Base-by-base conservation (phyloP, 2,113 vertebrate species). In the Pterocles gutturalis region DNA sequence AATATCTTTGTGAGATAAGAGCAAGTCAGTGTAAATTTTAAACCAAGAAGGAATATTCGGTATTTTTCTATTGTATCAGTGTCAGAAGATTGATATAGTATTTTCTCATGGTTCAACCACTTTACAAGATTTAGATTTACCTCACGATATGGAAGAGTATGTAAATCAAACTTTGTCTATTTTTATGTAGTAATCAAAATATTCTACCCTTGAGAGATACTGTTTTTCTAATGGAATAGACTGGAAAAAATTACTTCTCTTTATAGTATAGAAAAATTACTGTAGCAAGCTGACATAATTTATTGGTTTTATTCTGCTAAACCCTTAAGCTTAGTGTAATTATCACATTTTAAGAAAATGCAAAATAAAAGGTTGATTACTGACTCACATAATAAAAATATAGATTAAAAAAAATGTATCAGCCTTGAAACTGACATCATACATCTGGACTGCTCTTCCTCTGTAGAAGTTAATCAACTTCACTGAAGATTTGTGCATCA, bases 111-210 rank as follows among this genome's bases (percentile, higher is more conserved):
- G 18, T 15, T 95, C 54, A 95, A 43, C 15, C 43, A 70, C 41
- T 88, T 92, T n/a, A 41, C 29, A 41, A 53, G 24, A 61, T 89
- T 93, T 72, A 81, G 41, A 87, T 95, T 90, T 93, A 87, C 17
- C 24, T 67, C n/a, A 55, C 62, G 17, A 45, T 38, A 66, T 24
- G 13, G 24, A 43, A 43, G 28, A 87, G 10, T 61, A 77, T 82
- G 46, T 88, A 70, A 92, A 86, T 58, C 14, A 89, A 96, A 36
- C 13, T 55, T 29, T 57, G 10, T 57, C 16, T 62, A 57, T 81
- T 95, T 87, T 93, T 85, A 83, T 86, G 41, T 24, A 92, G 33
- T 33, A 83, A 87, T 75, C 46, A 83, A 91, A 96, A 91, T 91
- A 75, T 51, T 94, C 55, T 94, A 64, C 41, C 31, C 43, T 90